Conservation (phyloP, 2,113 vertebrate genomes). For the Sarotherodon lohbergeri region DNA sequence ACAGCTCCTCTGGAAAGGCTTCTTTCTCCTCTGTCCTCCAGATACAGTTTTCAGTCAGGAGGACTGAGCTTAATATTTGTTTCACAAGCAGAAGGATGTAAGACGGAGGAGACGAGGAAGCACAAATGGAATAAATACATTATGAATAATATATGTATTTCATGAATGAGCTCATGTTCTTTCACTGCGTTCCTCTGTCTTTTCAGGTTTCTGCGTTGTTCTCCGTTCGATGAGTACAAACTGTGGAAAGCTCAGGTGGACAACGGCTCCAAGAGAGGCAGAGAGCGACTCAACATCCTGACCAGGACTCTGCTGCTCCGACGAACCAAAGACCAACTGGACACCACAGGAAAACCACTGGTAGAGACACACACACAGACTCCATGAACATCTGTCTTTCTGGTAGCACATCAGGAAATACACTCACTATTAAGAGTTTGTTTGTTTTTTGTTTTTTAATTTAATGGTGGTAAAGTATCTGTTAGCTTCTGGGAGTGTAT, state of each 20-base stretch:
- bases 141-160: background rate
- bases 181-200: background rate
- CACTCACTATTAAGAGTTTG: background rate
- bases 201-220: slow-evolving; percentile 86
- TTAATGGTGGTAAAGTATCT: background rate
- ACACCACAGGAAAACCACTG: slow-evolving; percentile 85
- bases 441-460: background rate
- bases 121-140: background rate
- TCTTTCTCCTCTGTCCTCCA: background rate
- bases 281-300: slow-evolving; percentile 87
- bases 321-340: slow-evolving; percentile 85
- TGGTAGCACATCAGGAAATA: background rate
- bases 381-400: too few relatives aligned
- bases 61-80: background rate
- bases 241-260: slow-evolving; percentile 95
- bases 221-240: slow-evolving; percentile 90
- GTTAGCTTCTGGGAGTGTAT: background rate
- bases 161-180: background rate
- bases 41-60: background rate
- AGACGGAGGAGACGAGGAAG: background rate
- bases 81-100: background rate
- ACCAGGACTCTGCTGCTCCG: slow-evolving; percentile 84
- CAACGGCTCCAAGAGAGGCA: slow-evolving; percentile 85
- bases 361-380: slow-evolving; percentile 52
- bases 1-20: background rate